phyloP scores from a whole-genome alignment of 2,888 invertebrate species.

The Pristionchus fissidentatus region DNA sequence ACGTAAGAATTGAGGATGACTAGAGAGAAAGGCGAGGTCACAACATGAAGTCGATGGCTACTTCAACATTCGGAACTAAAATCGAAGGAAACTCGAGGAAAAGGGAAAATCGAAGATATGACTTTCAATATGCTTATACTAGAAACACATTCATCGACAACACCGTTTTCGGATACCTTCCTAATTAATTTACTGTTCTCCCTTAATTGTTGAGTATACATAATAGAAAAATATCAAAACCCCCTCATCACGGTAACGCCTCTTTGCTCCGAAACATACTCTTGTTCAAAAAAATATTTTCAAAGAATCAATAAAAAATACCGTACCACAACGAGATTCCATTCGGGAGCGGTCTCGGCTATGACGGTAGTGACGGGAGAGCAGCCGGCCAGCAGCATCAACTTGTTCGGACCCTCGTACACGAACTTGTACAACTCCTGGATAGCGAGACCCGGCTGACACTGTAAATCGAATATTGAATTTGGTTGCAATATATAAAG shows the following conservation, averaged over 20 bases:
- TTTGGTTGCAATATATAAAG: too few species aligned
- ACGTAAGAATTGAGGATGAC: background rate
- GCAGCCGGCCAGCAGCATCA: slow-evolving; percentile 93
- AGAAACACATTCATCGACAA: too few species aligned
- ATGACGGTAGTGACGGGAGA: slow-evolving; percentile 99
- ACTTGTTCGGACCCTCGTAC: slow-evolving; percentile 88
- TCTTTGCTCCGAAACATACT: background rate
- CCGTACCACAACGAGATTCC: slow-evolving; percentile 98
- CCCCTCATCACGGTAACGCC: background rate
- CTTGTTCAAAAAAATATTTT: too few species aligned
- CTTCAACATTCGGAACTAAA: too few species aligned
- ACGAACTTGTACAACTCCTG: slow-evolving; percentile 98
- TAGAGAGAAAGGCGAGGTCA: background rate
- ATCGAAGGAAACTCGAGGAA: too few species aligned
- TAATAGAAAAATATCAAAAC: background rate
- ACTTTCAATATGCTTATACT: too few species aligned
- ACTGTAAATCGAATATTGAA: slow-evolving; percentile 81
- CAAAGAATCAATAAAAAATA: too few species aligned
- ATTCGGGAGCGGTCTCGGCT: slow-evolving; percentile 99
- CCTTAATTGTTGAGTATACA: too few species aligned
- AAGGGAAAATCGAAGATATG: too few species aligned
- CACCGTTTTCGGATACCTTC: too few species aligned
- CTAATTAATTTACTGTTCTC: too few species aligned
- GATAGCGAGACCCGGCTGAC: slow-evolving; percentile 96
- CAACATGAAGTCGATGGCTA: background rate